Percentiles rank a stretch among this genome's conserved stretches.
Evolutionary conservation across 2,797 vertebrate species (phyloP).

Genomic region (Steatocranus sp.): DNA sequence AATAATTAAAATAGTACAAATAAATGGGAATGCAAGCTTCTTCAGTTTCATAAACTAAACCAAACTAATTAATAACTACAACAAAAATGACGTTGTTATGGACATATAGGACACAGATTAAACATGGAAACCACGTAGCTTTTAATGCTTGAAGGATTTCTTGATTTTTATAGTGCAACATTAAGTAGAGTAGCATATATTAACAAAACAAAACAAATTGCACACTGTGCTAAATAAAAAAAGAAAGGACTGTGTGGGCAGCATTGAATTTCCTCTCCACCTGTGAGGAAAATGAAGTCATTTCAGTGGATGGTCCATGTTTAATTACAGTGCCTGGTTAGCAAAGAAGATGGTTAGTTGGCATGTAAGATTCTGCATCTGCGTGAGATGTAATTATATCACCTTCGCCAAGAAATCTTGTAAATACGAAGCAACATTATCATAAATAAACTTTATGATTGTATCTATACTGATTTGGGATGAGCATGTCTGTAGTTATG

Average conservation of each 20-base stretch:
- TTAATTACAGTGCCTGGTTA: background rate
- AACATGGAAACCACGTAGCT: background rate
- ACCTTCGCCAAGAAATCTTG: background rate
- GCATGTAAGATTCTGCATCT: background rate
- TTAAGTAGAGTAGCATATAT: background rate
- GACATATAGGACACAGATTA: background rate
- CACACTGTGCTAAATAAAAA: background rate
- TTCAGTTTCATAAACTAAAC: background rate
- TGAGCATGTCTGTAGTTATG: background rate
- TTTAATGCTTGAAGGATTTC: background rate
- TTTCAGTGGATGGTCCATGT: background rate
- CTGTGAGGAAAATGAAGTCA: background rate
- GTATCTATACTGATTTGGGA: background rate
- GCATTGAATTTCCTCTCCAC: background rate
- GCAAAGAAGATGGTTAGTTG: background rate
- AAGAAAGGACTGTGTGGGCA: background rate
- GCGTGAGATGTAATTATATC: background rate
- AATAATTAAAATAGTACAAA: background rate
- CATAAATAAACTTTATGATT: background rate
- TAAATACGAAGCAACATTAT: background rate
- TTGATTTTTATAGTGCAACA: background rate
- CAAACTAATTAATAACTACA: background rate
- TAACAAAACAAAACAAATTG: background rate
- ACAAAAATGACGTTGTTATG: background rate
- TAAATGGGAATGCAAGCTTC: background rate